phyloP scores from a whole-genome alignment of 2,113 vertebrate genomes.

The Anhinga rufa region DNA sequence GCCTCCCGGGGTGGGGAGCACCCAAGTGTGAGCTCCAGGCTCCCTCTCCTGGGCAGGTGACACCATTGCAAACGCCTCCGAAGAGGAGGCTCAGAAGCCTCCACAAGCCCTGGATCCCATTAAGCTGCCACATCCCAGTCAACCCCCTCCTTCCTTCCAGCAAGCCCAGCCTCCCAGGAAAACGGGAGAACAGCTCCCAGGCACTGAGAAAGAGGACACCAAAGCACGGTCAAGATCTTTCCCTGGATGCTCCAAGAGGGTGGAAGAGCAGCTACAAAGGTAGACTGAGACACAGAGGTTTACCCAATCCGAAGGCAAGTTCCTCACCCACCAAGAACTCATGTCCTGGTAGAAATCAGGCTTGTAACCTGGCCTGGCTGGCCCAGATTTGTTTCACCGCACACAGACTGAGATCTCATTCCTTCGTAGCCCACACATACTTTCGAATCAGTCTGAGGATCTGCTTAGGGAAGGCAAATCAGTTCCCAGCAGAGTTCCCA shows the following conservation, averaged over 20 bases:
- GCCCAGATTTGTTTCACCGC: background rate
- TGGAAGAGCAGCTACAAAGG: background rate
- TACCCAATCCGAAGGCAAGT: fast-evolving
- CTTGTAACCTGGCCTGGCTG: background rate
- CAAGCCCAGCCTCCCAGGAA: background rate
- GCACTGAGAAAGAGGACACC: background rate
- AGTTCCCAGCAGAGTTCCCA: background rate
- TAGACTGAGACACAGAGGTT: background rate
- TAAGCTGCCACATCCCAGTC: background rate
- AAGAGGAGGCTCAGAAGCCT: background rate
- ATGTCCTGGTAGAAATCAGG: background rate
- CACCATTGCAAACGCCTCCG: background rate
- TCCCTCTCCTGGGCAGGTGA: conserved; percentile 14
- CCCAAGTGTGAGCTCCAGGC: conserved; percentile 6
- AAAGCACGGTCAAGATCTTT: fast-evolving
- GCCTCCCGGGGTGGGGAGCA: background rate
- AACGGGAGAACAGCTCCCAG: background rate
- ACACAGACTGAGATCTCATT: background rate
- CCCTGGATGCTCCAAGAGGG: background rate
- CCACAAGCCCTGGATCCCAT: background rate
- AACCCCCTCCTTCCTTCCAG: background rate
- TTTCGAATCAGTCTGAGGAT: background rate
- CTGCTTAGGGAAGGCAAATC: background rate
- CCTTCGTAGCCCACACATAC: background rate
- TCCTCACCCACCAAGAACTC: background rate